Evolutionary conservation across 2,888 invertebrate species (phyloP).

Genomic region (Thelaira solivaga): DNA sequence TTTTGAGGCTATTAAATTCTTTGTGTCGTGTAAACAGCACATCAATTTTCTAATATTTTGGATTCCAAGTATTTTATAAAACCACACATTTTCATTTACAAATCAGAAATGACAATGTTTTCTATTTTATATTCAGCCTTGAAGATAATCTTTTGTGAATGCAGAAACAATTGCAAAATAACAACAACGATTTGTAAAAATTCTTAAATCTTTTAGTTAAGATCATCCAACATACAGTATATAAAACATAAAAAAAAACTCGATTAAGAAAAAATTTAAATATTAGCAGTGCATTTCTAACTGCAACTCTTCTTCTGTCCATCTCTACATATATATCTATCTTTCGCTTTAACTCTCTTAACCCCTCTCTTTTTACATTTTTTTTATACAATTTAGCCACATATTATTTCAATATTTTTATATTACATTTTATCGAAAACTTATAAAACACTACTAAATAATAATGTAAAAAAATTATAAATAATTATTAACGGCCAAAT

Average conservation of each 20-base stretch:
- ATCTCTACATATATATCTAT: background rate
- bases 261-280: background rate
- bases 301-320: background rate
- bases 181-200: too few species aligned
- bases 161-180: too few species aligned
- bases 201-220: too few species aligned
- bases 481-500: background rate
- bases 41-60: too few species aligned
- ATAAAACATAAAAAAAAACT: background rate
- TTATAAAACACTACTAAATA: constrained; percentile 13
- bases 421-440: constrained; percentile 25
- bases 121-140: too few species aligned
- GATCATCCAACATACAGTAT: background rate
- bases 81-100: too few species aligned
- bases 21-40: too few species aligned
- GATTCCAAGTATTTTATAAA: too few species aligned
- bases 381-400: constrained; percentile 11
- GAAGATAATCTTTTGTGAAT: too few species aligned
- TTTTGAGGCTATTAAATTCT: too few species aligned
- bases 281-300: background rate
- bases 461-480: background rate
- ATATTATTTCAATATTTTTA: constrained; percentile 12
- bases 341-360: background rate
- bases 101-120: too few species aligned
- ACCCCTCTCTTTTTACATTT: background rate